Evolutionary conservation across 1,140 invertebrate species (phyloP).

Genomic region (Bilobella aurantiaca): DNA sequence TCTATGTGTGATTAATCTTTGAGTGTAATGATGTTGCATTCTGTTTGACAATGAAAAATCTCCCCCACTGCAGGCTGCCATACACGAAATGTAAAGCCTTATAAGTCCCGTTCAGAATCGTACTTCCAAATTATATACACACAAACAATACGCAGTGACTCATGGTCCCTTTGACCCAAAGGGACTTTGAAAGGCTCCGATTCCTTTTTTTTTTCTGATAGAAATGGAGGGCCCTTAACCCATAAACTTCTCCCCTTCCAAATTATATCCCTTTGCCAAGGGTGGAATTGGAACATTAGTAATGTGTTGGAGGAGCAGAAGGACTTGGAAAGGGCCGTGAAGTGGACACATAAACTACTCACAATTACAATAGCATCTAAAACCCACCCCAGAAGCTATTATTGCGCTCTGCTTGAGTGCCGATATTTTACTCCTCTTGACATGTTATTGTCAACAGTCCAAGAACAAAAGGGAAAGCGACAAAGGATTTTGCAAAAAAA

Average conservation of each 20-base stretch:
- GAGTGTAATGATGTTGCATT: not conserved
- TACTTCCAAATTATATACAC: not conserved
- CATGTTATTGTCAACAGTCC: not conserved
- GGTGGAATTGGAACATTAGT: not conserved
- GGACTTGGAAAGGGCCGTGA: not conserved
- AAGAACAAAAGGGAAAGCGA: not conserved
- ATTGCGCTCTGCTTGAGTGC: not conserved
- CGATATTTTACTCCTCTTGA: not conserved
- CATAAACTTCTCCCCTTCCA: not conserved
- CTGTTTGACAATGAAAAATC: slow-evolving; percentile 3
- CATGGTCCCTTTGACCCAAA: not conserved
- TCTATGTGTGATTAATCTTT: slow-evolving; percentile 2
- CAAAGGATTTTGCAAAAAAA: not conserved
- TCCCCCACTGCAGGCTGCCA: too few species aligned
- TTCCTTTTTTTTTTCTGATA: too few species aligned
- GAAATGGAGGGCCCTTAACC: not conserved
- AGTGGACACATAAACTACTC: not conserved
- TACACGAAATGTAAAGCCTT: too few species aligned
- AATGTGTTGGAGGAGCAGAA: not conserved
- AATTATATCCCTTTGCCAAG: not conserved
- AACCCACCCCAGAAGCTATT: not conserved
- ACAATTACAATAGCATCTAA: slow-evolving; percentile 8
- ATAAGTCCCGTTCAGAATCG: not conserved
- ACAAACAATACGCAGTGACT: not conserved
- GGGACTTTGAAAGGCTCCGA: not conserved